Evolutionary conservation across 92 coral and sea anemone genomes (phyloP).

Genomic region (Phymanthus crucifer): DNA sequence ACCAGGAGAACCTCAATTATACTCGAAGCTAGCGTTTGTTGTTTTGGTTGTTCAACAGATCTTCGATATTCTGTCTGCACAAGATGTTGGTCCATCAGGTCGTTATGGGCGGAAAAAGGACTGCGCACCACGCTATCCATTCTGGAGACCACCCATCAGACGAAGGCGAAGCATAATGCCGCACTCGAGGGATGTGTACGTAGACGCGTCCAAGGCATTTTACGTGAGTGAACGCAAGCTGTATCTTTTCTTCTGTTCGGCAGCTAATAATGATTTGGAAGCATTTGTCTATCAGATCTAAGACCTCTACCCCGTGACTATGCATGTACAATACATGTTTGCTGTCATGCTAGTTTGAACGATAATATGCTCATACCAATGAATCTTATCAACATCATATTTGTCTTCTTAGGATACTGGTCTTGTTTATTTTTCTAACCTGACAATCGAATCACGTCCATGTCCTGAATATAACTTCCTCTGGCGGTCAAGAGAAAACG

Average conservation of each 20-base stretch:
- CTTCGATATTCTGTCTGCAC: slow-evolving; percentile 37
- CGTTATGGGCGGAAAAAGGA: background rate
- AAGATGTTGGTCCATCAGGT: slow-evolving; percentile 51
- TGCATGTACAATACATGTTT: too few species aligned
- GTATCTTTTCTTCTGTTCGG: background rate
- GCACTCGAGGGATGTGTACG: background rate
- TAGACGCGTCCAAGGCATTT: slow-evolving; percentile 79
- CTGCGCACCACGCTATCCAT: slow-evolving; percentile 10
- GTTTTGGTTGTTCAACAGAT: slow-evolving; percentile 18
- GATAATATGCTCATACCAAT: too few species aligned
- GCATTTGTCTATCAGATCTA: too few species aligned
- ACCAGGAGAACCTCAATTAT: too few species aligned
- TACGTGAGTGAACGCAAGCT: slow-evolving; percentile 42
- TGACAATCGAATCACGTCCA: slow-evolving; percentile 49
- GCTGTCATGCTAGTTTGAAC: too few species aligned
- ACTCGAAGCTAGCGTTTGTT: too few species aligned
- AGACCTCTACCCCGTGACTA: too few species aligned
- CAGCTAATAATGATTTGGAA: background rate
- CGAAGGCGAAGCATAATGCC: slow-evolving; percentile 28
- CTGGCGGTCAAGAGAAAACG: slow-evolving; percentile 3
- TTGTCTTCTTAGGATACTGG: slow-evolving; percentile 61
- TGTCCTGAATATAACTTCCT: slow-evolving; percentile 27
- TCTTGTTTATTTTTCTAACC: slow-evolving; percentile 57
- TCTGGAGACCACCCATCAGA: background rate
- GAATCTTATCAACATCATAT: background rate